Evolutionary conservation across 2,113 vertebrate genomes (phyloP).

Genomic region (Amazona guildingii): DNA sequence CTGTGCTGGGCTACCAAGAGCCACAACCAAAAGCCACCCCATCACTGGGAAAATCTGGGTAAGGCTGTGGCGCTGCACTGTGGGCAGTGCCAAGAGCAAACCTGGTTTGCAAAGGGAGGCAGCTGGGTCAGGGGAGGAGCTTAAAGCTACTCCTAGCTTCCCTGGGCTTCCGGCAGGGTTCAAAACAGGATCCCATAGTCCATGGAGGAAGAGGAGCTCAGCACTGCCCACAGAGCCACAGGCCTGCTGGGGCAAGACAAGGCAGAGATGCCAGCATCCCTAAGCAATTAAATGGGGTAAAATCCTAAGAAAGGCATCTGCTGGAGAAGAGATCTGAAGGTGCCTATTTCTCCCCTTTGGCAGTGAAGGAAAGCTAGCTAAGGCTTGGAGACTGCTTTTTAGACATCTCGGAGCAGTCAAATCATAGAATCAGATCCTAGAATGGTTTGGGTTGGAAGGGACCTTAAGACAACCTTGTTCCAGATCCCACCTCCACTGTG

Average conservation of each 20-base stretch:
- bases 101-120: not conserved
- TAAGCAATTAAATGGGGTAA: not conserved
- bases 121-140: not conserved
- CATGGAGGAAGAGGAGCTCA: not conserved
- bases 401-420: not conserved
- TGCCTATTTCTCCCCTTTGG: not conserved
- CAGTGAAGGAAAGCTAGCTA: not conserved
- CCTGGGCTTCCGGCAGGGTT: not conserved
- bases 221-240: not conserved
- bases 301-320: not conserved
- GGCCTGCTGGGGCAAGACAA: not conserved
- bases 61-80: fast-evolving
- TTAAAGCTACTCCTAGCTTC: not conserved
- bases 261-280: not conserved
- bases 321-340: not conserved
- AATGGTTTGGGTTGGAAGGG: not conserved
- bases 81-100: not conserved
- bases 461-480: not conserved
- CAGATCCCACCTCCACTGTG: not conserved
- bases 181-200: not conserved
- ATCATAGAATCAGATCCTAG: not conserved
- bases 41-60: not conserved
- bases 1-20: not conserved
- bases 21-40: not conserved
- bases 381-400: not conserved